These are phyloP conservation scores for Amblyjoppa fuscipennis DNA, from an alignment of 2,888 invertebrate species.

Conservation along the genomic window DNA sequence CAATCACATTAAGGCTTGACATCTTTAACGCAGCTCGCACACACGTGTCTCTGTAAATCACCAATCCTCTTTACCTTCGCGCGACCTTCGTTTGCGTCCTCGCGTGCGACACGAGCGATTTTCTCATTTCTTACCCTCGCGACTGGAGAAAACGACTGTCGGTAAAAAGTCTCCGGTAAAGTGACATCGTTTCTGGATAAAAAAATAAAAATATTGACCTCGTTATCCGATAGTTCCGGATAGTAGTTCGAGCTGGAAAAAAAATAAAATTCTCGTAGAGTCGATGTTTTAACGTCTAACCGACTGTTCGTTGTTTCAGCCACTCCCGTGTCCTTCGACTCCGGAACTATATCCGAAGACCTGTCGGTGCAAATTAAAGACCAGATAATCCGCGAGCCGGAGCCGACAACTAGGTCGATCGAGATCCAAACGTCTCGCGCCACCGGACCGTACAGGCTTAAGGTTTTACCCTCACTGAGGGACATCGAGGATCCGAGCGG, in stretches of 20 bases:
- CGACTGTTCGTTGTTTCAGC: conserved; percentile 26
- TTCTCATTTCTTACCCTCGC: neutral
- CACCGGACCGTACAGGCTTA: conserved; percentile 86
- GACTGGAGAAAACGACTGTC: neutral
- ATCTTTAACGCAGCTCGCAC: neutral
- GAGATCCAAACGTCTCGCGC: conserved; percentile 86
- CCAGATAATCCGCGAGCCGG: conserved; percentile 63
- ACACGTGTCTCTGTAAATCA: neutral
- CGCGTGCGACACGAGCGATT: conserved; percentile 25
- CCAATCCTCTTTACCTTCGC: conserved; percentile 7
- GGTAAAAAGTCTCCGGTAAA: neutral
- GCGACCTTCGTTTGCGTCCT: conserved; percentile 6
- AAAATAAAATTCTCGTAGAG: neutral
- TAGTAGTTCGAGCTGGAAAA: neutral
- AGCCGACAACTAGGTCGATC: conserved; percentile 70
- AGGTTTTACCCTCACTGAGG: conserved; percentile 86
- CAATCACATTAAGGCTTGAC: conserved; percentile 38
- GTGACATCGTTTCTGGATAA: neutral
- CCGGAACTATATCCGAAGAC: conserved; percentile 74
- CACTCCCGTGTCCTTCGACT: conserved; percentile 64
- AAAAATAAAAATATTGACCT: neutral
- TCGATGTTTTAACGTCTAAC: neutral
- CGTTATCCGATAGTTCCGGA: neutral
- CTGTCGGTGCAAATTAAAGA: conserved; percentile 71
- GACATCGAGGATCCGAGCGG: conserved; percentile 76